Evolutionary conservation across 2,113 vertebrate species (phyloP), one percentile per base, ranked within the genome.

Genomic region (Anas platyrhynchos): DNA sequence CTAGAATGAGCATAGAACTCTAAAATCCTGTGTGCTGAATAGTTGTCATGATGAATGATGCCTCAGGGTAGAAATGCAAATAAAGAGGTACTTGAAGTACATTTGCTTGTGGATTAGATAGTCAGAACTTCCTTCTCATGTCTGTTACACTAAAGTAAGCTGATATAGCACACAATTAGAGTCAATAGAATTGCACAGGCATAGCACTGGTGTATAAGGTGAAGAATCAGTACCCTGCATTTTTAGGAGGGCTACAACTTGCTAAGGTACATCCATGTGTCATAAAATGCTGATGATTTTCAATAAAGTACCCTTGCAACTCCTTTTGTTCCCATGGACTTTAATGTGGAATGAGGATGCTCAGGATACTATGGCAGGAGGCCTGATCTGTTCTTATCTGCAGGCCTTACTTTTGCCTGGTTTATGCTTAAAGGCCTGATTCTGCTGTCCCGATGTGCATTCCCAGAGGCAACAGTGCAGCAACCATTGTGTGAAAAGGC

Each of bases 11-110:
- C 29, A 62, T 71, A 43, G 62, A 73, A 38, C 32, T 50, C 62
- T 62, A 13, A 88, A 83, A 81, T 83, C 2, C 4, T 71, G 5
- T 83, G 31, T 80, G 48, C 21, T 62, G 41, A 44, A 36, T 16
- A 63, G 75, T 83, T 86, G n/a, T 88, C 44, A 31, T 76, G 58
- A 62, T 72, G 69, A 71, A 91, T 46, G 77, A 69, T 84, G 74
- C 48, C 58, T 92, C 36, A 26, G 77, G 77, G 46, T 63, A 91
- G 77, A 78, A 91, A 84, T 89, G 80, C 73, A 94, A 95, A 93
- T 86, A 43, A 88, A 73, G 79, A 86, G 56, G 56, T 68, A 72
- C 44, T 79, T 75, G 69, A 81, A 88, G 58, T 84, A 74, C 25
- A n/a, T 52, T 83, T 77, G 32, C 43, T 75, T 55, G 74, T 91